Base-by-base conservation (phyloP, 2,113 vertebrate genomes). In the Halichoerus grypus region DNA sequence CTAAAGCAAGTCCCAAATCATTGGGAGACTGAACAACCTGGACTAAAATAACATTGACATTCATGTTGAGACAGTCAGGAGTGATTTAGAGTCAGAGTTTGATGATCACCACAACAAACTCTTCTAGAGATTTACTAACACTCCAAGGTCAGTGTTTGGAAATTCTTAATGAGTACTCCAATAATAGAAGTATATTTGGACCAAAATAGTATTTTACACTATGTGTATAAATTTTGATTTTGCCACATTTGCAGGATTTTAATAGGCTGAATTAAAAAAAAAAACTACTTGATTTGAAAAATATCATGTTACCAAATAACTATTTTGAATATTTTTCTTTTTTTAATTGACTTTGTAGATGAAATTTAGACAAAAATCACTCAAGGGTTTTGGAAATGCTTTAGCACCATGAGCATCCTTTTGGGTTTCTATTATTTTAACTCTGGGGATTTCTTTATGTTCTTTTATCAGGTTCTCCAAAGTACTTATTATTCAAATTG, bases 381-480 rank as follows among this genome's bases (percentile, higher is more conserved):
- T 77, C 36, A 86, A 84, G 26, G 21, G n/a, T 49, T 95, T 46
- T 53, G n/a, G 18, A 65, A 65, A 67, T 33, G 24, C 28, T 69
- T 36, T 85, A 42, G 59, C 7, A 61, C 49, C 82, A 33, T 36
- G 19, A 51, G 42, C 11, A 87, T 74, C 89, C 36, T 81, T 88
- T 59, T 5, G 33, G 15, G 12, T 81, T 94, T 88, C n/a, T 24
- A 26, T 69, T 77, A 53, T 65, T 65, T 82, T 95, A 83, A 95
- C 8, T 80, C 22, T 33, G 39, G 22, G 76, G 36, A 26, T 77
- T 89, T 95, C 76, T 85, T 94, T 93, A 53, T 59, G 13, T 72
- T 91, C 16, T 95, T 81, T 94, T 81, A 87, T 67, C 96, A 98
- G 97, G 57, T 92, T 97, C 86, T 95, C 42, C 49, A 77, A 95